phyloP scores from a whole-genome alignment of 92 coral and sea anemone species.

The Phenganax marumi region DNA sequence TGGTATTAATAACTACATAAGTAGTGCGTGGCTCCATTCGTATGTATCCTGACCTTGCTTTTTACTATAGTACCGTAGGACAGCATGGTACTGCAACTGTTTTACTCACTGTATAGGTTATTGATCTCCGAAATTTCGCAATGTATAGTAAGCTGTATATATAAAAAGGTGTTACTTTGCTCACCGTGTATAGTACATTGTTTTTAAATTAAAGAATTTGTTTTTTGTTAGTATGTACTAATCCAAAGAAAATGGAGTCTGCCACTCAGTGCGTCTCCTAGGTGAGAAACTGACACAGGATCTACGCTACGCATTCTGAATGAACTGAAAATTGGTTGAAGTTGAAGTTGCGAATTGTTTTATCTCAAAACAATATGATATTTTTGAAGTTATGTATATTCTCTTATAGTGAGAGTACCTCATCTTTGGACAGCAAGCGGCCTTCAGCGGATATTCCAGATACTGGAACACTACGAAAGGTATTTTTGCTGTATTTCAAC shows the following conservation, averaged over 20 bases:
- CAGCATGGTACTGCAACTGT: too few relatives aligned
- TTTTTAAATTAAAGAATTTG: not conserved
- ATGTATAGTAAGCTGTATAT: too few relatives aligned
- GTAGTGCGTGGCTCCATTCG: too few relatives aligned
- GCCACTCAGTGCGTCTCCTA: constrained; percentile 1
- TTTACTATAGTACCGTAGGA: too few relatives aligned
- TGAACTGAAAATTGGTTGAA: not conserved
- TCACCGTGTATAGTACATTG: not conserved
- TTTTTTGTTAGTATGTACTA: constrained; percentile 16
- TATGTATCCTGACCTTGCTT: too few relatives aligned
- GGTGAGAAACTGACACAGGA: not conserved
- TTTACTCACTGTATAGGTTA: too few relatives aligned
- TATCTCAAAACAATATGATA: not conserved
- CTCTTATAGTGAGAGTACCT: constrained; percentile 2
- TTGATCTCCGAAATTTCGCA: too few relatives aligned
- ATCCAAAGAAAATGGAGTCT: constrained; percentile 32
- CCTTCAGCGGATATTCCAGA: not conserved
- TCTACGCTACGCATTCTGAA: not conserved
- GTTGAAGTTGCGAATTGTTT: not conserved
- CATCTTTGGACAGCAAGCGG: constrained; percentile 3
- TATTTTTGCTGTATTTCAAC: not conserved
- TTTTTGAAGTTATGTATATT: not conserved
- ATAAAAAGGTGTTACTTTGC: not conserved
- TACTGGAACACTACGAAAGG: constrained; percentile 11
- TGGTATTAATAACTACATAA: too few relatives aligned